Percentiles rank a stretch among this genome's conserved stretches.
Evolutionary conservation across 2,888 invertebrate species (phyloP).

Genomic region (Eulithis testata): DNA sequence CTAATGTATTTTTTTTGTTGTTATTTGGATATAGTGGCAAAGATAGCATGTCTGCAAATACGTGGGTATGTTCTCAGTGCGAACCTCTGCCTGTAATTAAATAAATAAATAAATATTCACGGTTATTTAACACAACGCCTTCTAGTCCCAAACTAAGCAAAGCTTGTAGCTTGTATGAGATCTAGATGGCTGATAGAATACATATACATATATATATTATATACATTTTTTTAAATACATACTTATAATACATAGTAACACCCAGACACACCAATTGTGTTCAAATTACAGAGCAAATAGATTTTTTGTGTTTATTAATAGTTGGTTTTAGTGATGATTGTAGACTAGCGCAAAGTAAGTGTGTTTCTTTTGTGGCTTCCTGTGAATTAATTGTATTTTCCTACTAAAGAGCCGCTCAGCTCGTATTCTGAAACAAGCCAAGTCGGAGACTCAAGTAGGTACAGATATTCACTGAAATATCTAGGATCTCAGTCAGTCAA

Average conservation of each 20-base stretch:
- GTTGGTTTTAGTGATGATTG: slow-evolving; percentile 24
- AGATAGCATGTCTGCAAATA: slow-evolving; percentile 23
- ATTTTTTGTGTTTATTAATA: slow-evolving; percentile 31
- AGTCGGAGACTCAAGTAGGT: no score
- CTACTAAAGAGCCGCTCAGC: background rate
- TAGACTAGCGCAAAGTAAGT: slow-evolving; percentile 10
- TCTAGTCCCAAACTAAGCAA: no score
- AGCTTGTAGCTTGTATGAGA: no score
- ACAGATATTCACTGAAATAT: no score
- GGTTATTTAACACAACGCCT: no score
- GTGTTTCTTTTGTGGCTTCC: background rate
- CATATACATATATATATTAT: no score
- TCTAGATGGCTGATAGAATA: no score
- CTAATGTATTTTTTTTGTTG: background rate
- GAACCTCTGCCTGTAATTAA: slow-evolving; percentile 34
- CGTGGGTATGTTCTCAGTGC: slow-evolving; percentile 31
- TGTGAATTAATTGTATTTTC: slow-evolving; percentile 1
- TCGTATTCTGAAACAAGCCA: background rate
- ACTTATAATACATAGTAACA: no score
- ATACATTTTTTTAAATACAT: no score
- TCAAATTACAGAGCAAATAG: slow-evolving; percentile 31
- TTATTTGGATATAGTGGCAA: background rate
- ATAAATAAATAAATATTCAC: no score
- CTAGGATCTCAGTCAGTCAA: no score
- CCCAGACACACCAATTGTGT: no score